A percentile compares a stretch with the other conserved stretches of the same genome.
These are phyloP conservation scores for Leptogaster cylindrica DNA, from an alignment of 2,888 invertebrate genomes.

Conservation along the genomic window DNA sequence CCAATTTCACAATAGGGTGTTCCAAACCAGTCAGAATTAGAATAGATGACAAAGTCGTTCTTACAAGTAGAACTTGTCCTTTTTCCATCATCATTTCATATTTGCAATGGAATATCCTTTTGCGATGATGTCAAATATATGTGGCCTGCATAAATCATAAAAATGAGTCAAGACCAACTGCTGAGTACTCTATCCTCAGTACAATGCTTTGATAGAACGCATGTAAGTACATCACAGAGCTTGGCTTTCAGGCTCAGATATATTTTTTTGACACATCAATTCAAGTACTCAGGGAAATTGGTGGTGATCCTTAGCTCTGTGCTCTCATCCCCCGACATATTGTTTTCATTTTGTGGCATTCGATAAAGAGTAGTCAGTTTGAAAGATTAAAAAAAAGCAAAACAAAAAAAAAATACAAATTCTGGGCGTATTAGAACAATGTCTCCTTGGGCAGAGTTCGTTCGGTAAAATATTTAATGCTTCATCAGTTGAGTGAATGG, in stretches of 20 bases:
- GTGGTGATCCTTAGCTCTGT: not conserved
- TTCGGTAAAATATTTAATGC: constrained; percentile 28
- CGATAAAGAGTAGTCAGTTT: constrained; percentile 23
- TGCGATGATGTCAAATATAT: no score
- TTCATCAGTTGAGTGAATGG: constrained; percentile 24
- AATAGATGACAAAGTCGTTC: no score
- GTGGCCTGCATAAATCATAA: no score
- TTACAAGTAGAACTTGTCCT: no score
- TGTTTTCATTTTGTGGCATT: constrained; percentile 13
- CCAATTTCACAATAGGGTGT: no score
- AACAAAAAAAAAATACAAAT: no score
- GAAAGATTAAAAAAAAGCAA: constrained; percentile 33
- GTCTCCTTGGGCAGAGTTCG: constrained; percentile 14
- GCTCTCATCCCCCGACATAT: not conserved
- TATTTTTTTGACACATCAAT: constrained; percentile 31
- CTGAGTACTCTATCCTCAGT: not conserved
- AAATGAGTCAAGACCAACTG: not conserved
- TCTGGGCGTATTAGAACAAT: constrained; percentile 18
- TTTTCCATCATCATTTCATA: no score
- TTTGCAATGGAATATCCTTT: no score
- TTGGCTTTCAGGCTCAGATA: constrained; percentile 3
- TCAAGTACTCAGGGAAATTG: constrained; percentile 10
- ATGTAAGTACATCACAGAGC: not conserved
- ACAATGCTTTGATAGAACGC: constrained; percentile 14
- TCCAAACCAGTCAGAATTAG: no score